Evolutionary conservation across 2,113 vertebrate genomes (phyloP), one percentile per base, ranked within the genome.

Genomic region (Peromyscus leucopus): DNA sequence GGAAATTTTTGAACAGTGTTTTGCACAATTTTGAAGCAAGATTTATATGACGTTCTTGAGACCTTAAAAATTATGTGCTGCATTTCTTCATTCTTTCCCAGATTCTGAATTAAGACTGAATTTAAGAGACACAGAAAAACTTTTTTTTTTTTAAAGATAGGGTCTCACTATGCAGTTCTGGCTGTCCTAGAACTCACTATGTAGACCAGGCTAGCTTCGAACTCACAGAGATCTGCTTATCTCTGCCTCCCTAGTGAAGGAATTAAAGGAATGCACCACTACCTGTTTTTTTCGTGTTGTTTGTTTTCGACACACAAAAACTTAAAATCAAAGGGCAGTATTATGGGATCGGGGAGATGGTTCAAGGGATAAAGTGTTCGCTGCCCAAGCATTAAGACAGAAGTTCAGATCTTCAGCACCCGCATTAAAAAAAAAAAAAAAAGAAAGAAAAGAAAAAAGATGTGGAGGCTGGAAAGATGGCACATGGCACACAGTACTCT

Each of bases 271-370:
- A 12, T 39, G 3, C 7, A 39, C 59, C n/a, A 63, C 24, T 84
- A 63, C 24, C 28, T 51, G 10, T 26, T 7, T 15, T 36, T 63
- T 63, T 28, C 2, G 16, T 85, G 12, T 78, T 84, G 22, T 36
- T 61, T 61, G 24, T 39, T 42, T 85, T 31, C 26, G 39, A 63
- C 28, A 86, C 7, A 69, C n/a, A 88, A 95, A 96, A 95, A 87
- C 39, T 95, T 92, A 92, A 96, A 97, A 92, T 88, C 78, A 84
- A 90, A 95, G 71, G 24, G 46, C 7, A 85, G 65, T 90, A 71
- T 95, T 96, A 91, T n/a, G 28, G 57, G 46, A 33, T 21, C 51
- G n/a, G 24, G 15, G 15, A 59, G 61, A 67, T 48, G n/a, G 55
- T 26, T 87, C 11, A 51, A 48, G 26, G 16, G 39, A n/a, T 31